A percentile compares a stretch with the other conserved stretches of the same genome.
These are phyloP conservation scores for Agapostemon virescens DNA, from an alignment of 2,888 invertebrate genomes.

Conservation along the genomic window DNA sequence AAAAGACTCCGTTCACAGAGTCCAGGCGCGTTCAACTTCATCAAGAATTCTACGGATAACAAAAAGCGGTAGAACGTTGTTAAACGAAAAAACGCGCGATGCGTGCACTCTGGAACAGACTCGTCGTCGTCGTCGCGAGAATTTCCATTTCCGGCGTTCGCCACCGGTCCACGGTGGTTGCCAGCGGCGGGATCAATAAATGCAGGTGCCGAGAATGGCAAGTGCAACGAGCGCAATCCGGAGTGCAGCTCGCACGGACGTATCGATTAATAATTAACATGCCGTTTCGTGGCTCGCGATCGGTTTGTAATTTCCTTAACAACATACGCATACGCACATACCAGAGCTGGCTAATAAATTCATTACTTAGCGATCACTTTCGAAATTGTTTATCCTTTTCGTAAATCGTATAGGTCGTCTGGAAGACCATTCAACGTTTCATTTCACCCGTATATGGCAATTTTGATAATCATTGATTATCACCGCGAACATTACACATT, in stretches of 20 bases:
- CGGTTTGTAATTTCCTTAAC: neutral
- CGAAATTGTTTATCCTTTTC: neutral
- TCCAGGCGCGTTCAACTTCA: neutral
- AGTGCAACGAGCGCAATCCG: slow-evolving; percentile 48
- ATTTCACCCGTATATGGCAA: neutral
- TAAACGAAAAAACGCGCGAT: neutral
- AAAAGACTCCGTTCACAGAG: neutral
- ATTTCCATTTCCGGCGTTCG: slow-evolving; percentile 46
- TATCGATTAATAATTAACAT: slow-evolving; percentile 60
- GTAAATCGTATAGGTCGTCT: no score
- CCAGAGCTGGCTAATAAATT: neutral
- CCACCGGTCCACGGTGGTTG: slow-evolving; percentile 32
- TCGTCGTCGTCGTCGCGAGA: slow-evolving; percentile 24
- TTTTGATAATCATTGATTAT: neutral
- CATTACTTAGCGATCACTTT: neutral
- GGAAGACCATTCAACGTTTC: no score
- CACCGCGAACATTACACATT: neutral
- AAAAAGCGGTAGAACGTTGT: slow-evolving; percentile 8
- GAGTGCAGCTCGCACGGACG: slow-evolving; percentile 35
- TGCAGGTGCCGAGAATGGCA: slow-evolving; percentile 53
- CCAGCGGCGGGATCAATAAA: slow-evolving; percentile 57
- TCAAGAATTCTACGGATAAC: neutral
- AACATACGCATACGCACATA: neutral
- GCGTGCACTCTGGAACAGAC: neutral
- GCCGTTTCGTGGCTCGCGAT: slow-evolving; percentile 27